These are phyloP conservation scores for Salarias fasciatus DNA, from an alignment of 2,797 vertebrate genomes.

Conservation along the genomic window DNA sequence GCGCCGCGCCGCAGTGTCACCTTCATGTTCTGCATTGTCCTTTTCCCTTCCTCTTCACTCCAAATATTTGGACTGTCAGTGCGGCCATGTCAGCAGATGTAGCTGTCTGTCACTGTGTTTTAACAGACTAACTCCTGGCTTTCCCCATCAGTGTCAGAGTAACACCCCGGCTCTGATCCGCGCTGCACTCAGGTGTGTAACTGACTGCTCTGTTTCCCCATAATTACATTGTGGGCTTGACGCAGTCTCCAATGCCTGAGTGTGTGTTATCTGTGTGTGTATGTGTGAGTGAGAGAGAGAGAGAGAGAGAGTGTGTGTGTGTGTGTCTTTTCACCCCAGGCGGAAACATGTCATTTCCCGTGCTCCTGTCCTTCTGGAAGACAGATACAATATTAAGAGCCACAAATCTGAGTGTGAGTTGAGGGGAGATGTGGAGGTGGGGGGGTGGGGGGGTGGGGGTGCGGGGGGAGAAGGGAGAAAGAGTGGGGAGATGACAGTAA, in stretches of 20 bases:
- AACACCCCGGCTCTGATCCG: constrained; percentile 72
- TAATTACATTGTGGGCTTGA: constrained; percentile 79
- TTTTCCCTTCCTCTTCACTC: constrained; percentile 49
- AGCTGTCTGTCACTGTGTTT: constrained; percentile 74
- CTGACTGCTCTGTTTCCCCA: constrained; percentile 77
- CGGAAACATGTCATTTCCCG: constrained; percentile 80
- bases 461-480: constrained; percentile 19
- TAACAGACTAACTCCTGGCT: constrained; percentile 77
- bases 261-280: constrained; percentile 34
- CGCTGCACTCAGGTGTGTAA: constrained; percentile 78
- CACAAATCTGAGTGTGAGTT: constrained; percentile 78
- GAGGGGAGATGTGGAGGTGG: constrained; percentile 63
- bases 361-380: constrained; percentile 77
- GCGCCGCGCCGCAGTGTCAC: constrained; percentile 11
- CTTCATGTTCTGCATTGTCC: constrained; percentile 37
- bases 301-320: constrained; percentile 9
- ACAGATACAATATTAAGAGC: constrained; percentile 83
- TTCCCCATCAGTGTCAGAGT: constrained; percentile 71
- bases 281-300: constrained; percentile 11
- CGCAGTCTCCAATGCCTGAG: constrained; percentile 60
- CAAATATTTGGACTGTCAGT: constrained; percentile 73
- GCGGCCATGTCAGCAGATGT: constrained; percentile 62
- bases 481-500: constrained; percentile 70
- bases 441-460: constrained; percentile 16
- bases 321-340: constrained; percentile 72